Conservation (phyloP, 2,113 vertebrate species). For the Litocranius walleri region DNA sequence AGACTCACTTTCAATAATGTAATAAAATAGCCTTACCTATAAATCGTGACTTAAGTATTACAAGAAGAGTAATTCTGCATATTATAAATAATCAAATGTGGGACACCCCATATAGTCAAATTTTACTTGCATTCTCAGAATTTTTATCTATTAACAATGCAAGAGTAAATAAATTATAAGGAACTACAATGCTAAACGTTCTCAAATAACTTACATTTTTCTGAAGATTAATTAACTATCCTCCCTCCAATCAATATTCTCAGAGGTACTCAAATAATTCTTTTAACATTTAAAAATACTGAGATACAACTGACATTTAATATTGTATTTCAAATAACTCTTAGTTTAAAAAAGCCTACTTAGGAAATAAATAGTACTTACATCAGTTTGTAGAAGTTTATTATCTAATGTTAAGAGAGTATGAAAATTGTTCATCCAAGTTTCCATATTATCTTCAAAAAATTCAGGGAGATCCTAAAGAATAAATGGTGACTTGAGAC, state of each 20-base stretch:
- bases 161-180: not conserved
- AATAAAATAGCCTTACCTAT: not conserved
- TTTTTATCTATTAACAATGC: not conserved
- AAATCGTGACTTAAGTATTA: not conserved
- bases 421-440: conserved; percentile 99
- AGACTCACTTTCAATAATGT: not conserved
- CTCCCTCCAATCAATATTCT: not conserved
- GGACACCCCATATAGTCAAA: not conserved
- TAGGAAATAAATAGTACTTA: conserved; percentile 78
- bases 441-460: conserved; percentile 99
- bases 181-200: not conserved
- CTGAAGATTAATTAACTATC: not conserved
- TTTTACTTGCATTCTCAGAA: not conserved
- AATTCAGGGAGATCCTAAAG: conserved; percentile 97
- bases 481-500: conserved; percentile 32
- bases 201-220: not conserved
- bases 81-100: not conserved
- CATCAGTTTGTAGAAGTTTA: conserved; percentile 97
- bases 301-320: not conserved
- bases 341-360: not conserved
- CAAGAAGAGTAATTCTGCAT: not conserved
- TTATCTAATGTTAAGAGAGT: conserved; percentile 96
- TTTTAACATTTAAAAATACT: not conserved
- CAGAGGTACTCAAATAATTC: not conserved
- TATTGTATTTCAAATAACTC: not conserved